Conservation (phyloP, 2,797 vertebrate species). For the Sebastolobus alascanus region DNA sequence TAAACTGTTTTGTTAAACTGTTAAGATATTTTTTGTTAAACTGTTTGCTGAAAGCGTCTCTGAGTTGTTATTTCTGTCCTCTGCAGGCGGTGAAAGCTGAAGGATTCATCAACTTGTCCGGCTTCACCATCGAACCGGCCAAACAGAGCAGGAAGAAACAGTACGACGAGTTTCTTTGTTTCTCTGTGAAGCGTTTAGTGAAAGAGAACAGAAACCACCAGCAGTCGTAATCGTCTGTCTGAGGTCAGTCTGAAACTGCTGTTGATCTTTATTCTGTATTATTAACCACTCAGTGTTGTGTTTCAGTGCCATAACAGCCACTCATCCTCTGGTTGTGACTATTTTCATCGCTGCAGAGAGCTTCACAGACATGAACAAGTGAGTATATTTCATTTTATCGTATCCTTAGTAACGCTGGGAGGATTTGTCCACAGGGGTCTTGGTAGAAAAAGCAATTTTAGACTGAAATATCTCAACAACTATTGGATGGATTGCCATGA, state of each 20-base stretch:
- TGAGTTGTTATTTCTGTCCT: background rate
- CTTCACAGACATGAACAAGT: slow-evolving; percentile 57
- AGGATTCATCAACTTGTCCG: slow-evolving; percentile 59
- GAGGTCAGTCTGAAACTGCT: background rate
- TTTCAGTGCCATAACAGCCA: slow-evolving; percentile 51
- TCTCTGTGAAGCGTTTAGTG: background rate
- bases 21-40: too few species aligned
- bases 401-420: background rate
- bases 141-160: slow-evolving; percentile 49
- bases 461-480: too few species aligned
- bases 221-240: too few species aligned
- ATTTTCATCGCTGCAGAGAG: slow-evolving; percentile 51
- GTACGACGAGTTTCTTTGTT: slow-evolving; percentile 9
- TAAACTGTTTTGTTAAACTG: too few species aligned
- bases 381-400: background rate
- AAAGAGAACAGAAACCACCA: too few species aligned
- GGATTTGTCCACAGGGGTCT: background rate
- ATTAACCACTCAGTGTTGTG: background rate
- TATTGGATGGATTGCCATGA: too few species aligned
- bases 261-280: background rate
- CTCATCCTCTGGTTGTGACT: slow-evolving; percentile 46
- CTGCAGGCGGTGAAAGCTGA: slow-evolving; percentile 51
- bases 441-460: background rate
- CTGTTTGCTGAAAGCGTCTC: background rate
- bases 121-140: slow-evolving; percentile 50